Evolutionary conservation across 2,888 invertebrate species (phyloP).

Genomic region (Aromia moschata): DNA sequence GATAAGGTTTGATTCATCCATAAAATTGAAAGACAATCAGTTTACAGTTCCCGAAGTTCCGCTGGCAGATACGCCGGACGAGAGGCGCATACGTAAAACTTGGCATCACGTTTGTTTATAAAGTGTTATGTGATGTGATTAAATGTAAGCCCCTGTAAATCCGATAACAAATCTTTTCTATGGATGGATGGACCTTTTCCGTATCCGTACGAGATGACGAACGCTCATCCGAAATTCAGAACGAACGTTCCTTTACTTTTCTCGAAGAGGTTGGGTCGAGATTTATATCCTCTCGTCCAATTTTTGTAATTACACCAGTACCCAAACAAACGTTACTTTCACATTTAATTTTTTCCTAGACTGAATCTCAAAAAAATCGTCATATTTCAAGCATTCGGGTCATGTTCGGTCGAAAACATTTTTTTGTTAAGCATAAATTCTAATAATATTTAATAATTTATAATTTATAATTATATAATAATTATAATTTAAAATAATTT

Average conservation of each 20-base stretch:
- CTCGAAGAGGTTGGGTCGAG: too few species aligned
- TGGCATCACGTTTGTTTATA: constrained; percentile 24
- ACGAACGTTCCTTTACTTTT: too few species aligned
- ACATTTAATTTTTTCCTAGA: too few species aligned
- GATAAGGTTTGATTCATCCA: constrained; percentile 37
- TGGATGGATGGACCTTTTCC: constrained; percentile 9
- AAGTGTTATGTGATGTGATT: constrained; percentile 17
- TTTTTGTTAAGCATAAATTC: too few species aligned
- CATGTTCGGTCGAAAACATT: too few species aligned
- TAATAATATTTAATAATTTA: too few species aligned
- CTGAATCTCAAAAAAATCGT: too few species aligned
- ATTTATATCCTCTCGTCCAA: too few species aligned
- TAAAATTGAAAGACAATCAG: constrained; percentile 41
- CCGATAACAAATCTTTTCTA: constrained; percentile 12
- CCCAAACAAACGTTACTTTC: constrained; percentile 42
- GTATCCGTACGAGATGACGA: constrained; percentile 4
- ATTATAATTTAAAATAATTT: too few species aligned
- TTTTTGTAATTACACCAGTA: too few species aligned
- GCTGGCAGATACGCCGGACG: constrained; percentile 32
- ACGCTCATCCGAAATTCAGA: neutral
- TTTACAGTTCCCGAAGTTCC: constrained; percentile 34
- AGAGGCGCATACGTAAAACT: constrained; percentile 29
- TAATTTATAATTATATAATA: too few species aligned
- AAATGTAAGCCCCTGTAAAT: constrained; percentile 21
- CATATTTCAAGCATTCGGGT: too few species aligned